Evolutionary conservation across 2,888 invertebrate genomes (phyloP), one percentile per base, ranked within the genome.

Genomic region (Apantesis nais): DNA sequence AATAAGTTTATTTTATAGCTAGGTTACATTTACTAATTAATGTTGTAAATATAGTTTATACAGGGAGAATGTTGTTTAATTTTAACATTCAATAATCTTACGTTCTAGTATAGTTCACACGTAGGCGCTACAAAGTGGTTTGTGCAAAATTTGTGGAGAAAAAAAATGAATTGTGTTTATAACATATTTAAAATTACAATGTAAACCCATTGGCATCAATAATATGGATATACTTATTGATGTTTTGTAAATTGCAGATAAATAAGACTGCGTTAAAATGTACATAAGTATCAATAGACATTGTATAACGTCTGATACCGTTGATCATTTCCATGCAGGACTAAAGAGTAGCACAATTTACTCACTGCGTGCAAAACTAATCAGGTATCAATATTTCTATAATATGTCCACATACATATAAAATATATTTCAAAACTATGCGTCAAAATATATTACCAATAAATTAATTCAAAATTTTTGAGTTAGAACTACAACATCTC

Each of bases 401-500:
- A 3, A 12, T 4, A 34, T 34, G 34, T 0, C 19, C n/a, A n/a
- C n/a, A n/a, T n/a, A n/a, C n/a, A n/a, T n/a, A n/a, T n/a, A n/a
- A n/a, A n/a, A n/a, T n/a, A n/a, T n/a, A n/a, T 58, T 39, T 48
- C 41, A 31, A 5, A 31, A 44, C 29, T 14, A 65, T 12, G 25
- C 60, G 34, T 16, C 22, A 52, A 55, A 70, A 67, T 34, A n/a
- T 19, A n/a, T 52, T 34, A 31, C 14, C 22, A 14, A 65, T 9
- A 48, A 58, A 64, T 66, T 55, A 63, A 61, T 48, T 66, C 34
- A 73, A 75, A 76, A 80, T 71, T 74, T 77, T 75, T 67, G 74
- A 79, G 83, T 79, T 34, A 34, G 34, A 79, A 74, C 61, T 70
- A 68, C 72, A 77, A 81, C 65, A 74, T 79, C 71, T 77, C 77